A percentile compares a stretch with the other conserved stretches of the same genome.
phyloP scores from a whole-genome alignment of 2,888 invertebrate species.

The Volucella bombylans region DNA sequence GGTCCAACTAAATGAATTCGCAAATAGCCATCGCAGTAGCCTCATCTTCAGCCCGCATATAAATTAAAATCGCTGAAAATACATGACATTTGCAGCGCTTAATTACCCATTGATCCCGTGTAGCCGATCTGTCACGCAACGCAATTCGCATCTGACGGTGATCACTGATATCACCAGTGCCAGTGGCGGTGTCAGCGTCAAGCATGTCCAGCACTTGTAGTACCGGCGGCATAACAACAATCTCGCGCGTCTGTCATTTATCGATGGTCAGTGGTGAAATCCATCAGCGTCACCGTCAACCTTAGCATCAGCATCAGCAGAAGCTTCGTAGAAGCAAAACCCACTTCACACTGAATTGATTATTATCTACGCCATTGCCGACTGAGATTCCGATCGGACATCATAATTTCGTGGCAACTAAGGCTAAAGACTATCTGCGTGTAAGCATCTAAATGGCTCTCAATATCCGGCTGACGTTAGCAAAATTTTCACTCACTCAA shows the following conservation, averaged over 20 bases:
- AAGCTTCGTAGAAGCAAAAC: slow-evolving; percentile 16
- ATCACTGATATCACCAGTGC: background rate
- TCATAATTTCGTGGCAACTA: slow-evolving; percentile 52
- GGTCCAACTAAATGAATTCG: slow-evolving; percentile 34
- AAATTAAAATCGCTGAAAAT: slow-evolving; percentile 49
- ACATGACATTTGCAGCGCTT: slow-evolving; percentile 68
- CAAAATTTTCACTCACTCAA: slow-evolving; percentile 50
- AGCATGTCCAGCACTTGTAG: slow-evolving; percentile 40
- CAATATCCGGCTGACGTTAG: slow-evolving; percentile 67
- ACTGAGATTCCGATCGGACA: slow-evolving; percentile 65
- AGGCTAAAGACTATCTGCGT: slow-evolving; percentile 41
- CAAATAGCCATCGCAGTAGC: slow-evolving; percentile 6
- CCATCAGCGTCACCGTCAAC: slow-evolving; percentile 30
- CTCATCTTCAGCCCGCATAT: background rate
- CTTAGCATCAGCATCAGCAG: slow-evolving; percentile 16
- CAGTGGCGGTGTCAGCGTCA: background rate
- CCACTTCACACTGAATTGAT: slow-evolving; percentile 67
- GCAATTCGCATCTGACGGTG: slow-evolving; percentile 36
- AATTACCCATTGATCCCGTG: slow-evolving; percentile 66
- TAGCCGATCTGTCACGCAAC: slow-evolving; percentile 67
- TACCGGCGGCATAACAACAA: slow-evolving; percentile 23
- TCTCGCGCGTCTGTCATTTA: slow-evolving; percentile 31
- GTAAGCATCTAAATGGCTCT: slow-evolving; percentile 63
- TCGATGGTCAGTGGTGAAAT: slow-evolving; percentile 41
- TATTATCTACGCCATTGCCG: slow-evolving; percentile 54